Base-by-base conservation (phyloP, 2,113 vertebrate genomes). In the Microtus richardsoni region DNA sequence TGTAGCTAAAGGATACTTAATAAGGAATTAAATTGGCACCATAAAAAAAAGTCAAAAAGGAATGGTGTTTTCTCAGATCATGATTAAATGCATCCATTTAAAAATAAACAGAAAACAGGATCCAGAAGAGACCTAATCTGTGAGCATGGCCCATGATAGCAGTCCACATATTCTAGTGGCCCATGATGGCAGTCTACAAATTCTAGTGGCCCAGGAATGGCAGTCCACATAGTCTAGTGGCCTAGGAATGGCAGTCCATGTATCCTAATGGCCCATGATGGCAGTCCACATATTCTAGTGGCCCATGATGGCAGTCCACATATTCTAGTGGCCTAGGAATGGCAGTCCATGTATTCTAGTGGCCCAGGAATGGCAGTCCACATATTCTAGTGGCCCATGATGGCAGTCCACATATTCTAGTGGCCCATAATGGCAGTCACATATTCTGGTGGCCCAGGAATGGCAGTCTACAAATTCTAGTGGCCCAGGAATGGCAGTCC, bases 21-120 rank as follows among this genome's bases (percentile, higher is more conserved):
- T 89, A 91, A 89, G 87, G 60, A 95, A 66, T 87, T 92, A 82
- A 74, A 78, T 39, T 83, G 74, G 52, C 16, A 66, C 22, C 62
- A 66, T 88, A 30, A 83, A 94, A 78, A 52, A 92, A 85, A 26
- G 22, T 44, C 19, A 78, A 93, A 54, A 89, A 47, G 54, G 30
- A 82, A 77, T 77, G 28, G 7, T n/a, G 17, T 66, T 47, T 39
- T 16, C 30, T 30, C 30, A 41, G 60, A 58, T 24, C 30, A 7
- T 80, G 58, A 77, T 82, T 70, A 97, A 94, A 89, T 39, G 39
- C 7, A n/a, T 80, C 12, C 49, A 62, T 74, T 68, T 91, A 85
- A 91, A 89, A 58, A 11, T 78, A 71, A 94, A n/a, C 36, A 80
- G 10, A 78, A 71, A 94, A n/a, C 36, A 80, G 49, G 4, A 68